Evolutionary conservation across 2,797 vertebrate genomes (phyloP).

Genomic region (Sebastes trivittatus): DNA sequence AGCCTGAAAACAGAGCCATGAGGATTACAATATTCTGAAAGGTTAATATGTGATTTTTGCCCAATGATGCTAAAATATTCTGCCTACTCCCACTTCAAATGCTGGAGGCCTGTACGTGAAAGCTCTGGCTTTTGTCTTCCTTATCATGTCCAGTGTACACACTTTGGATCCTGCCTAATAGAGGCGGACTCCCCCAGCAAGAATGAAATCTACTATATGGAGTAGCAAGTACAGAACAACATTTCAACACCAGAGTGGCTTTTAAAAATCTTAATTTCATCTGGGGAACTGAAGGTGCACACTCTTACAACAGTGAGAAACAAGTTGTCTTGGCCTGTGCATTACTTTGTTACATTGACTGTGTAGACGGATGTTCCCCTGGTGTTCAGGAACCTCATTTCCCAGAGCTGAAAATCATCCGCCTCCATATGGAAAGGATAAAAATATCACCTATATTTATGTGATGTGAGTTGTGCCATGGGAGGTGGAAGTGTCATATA

Average conservation of each 20-base stretch:
- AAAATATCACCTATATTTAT: constrained; percentile 40
- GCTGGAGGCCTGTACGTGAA: not conserved
- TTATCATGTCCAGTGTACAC: not conserved
- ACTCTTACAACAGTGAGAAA: not conserved
- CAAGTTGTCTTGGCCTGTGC: not conserved
- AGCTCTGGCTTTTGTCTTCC: not conserved
- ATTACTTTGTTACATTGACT: not conserved
- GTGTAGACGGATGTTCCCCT: constrained; percentile 8
- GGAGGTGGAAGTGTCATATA: constrained; percentile 32
- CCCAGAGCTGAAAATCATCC: constrained; percentile 23
- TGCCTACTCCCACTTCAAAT: not conserved
- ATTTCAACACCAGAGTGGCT: too few species aligned
- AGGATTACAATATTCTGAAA: too few species aligned
- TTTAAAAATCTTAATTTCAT: too few species aligned
- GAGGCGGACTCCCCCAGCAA: not conserved
- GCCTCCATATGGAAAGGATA: constrained; percentile 42
- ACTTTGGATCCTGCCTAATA: not conserved
- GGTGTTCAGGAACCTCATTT: not conserved
- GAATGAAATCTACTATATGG: too few species aligned
- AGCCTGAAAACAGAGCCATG: too few species aligned
- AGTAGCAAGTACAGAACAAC: too few species aligned
- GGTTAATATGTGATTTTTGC: too few species aligned
- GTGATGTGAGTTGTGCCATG: not conserved
- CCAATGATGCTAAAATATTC: too few species aligned
- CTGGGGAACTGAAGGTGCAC: not conserved